phyloP scores from a whole-genome alignment of 2,113 vertebrate genomes.

The Euleptes europaea region DNA sequence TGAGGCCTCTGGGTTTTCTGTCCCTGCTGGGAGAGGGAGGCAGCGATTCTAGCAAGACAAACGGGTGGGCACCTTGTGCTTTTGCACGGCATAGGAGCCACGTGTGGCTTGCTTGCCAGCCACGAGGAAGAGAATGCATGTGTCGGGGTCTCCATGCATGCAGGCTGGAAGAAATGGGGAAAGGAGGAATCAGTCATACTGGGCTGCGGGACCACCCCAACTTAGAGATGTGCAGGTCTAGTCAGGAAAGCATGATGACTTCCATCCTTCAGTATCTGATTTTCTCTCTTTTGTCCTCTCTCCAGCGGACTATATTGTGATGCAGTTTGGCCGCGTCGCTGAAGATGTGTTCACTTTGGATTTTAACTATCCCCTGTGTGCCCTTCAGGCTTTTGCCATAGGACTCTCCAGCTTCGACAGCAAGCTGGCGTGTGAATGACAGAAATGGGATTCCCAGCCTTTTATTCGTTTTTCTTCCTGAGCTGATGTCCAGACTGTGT shows the following conservation, averaged over 20 bases:
- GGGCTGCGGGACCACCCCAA: background rate
- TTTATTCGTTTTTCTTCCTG: background rate
- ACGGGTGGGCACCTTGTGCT: background rate
- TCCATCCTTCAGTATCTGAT: background rate
- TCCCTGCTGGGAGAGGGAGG: background rate
- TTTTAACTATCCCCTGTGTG: conserved; percentile 95
- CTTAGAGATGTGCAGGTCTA: background rate
- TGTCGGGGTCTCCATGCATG: background rate
- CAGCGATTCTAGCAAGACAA: background rate
- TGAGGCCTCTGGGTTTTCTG: background rate
- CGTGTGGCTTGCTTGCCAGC: too few species aligned
- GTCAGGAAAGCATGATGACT: background rate
- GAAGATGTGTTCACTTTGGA: conserved; percentile 96
- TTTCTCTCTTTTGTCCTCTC: conserved; percentile 23
- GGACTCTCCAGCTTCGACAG: conserved; percentile 97
- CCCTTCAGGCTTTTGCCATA: conserved; percentile 95
- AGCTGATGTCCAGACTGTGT: background rate
- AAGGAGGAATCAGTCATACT: background rate
- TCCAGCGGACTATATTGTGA: conserved; percentile 94
- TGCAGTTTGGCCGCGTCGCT: conserved; percentile 96
- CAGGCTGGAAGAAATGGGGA: background rate
- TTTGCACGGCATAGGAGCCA: too few species aligned
- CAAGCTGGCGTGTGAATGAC: conserved; percentile 95
- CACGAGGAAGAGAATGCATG: background rate
- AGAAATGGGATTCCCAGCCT: background rate